Conservation (phyloP, 2,113 vertebrate species). For the Agelaius tricolor region DNA sequence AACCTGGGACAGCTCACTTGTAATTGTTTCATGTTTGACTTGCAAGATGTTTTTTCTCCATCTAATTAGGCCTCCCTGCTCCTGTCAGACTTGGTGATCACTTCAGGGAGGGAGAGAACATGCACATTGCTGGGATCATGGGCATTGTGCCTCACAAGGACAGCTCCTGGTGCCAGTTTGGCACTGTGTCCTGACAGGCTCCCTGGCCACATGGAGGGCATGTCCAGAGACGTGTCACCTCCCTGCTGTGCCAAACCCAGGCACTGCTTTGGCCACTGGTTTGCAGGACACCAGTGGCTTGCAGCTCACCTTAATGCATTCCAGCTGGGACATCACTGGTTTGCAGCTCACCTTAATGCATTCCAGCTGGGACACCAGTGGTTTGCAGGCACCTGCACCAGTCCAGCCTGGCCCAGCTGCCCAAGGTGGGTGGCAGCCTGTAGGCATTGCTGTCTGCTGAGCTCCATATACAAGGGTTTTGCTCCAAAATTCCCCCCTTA, state of each 20-base stretch:
- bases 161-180: neutral
- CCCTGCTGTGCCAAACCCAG: neutral
- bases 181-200: neutral
- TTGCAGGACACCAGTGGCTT: neutral
- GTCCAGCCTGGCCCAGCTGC: neutral
- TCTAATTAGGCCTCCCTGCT: neutral
- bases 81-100: neutral
- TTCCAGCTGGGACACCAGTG: neutral
- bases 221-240: neutral
- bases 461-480: neutral
- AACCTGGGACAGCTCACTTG: neutral
- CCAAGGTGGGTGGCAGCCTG: neutral
- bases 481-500: neutral
- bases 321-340: neutral
- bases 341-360: neutral
- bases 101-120: neutral
- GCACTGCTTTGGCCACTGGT: neutral
- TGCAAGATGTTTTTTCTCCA: neutral
- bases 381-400: neutral
- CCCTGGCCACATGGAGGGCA: neutral
- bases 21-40: neutral
- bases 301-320: neutral
- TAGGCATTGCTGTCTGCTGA: neutral
- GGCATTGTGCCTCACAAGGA: accelerated
- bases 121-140: neutral